Percentiles rank a stretch among this genome's conserved stretches.
Conservation (phyloP, 2,113 vertebrate species). For the Callopanchax toddi region DNA sequence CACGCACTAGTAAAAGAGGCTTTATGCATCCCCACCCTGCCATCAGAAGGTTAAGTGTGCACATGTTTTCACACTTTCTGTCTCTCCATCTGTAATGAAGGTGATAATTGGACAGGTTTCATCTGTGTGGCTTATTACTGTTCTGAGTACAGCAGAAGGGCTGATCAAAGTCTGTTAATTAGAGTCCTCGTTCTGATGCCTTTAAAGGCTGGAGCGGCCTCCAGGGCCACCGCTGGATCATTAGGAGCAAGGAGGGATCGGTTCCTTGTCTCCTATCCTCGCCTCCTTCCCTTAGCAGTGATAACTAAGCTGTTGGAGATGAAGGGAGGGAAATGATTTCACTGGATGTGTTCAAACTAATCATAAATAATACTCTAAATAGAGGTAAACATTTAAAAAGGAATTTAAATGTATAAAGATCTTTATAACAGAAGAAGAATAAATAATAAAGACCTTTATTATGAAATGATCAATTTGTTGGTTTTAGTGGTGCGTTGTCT, state of each 20-base stretch:
- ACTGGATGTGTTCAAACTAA: background rate
- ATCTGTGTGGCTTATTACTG: constrained; percentile 48
- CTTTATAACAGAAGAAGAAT: too few species aligned
- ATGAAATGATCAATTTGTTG: too few species aligned
- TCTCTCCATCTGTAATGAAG: constrained; percentile 35
- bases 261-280: constrained; percentile 29
- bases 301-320: constrained; percentile 8
- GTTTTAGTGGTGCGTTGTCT: too few species aligned
- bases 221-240: constrained; percentile 58
- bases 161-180: constrained; percentile 59
- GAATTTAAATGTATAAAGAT: too few species aligned
- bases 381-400: background rate
- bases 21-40: constrained; percentile 17
- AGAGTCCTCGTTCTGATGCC: constrained; percentile 58
- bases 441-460: too few species aligned
- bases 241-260: constrained; percentile 51
- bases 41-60: constrained; percentile 40
- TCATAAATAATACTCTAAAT: background rate
- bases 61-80: constrained; percentile 19
- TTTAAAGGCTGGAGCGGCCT: constrained; percentile 56
- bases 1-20: background rate
- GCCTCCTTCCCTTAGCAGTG: constrained; percentile 13
- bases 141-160: constrained; percentile 49
- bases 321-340: too few species aligned
- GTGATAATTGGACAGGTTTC: constrained; percentile 66